Percentiles rank a stretch among this genome's conserved stretches.
Evolutionary conservation across 2,888 invertebrate species (phyloP).

Genomic region (Dichetophora obliterata): DNA sequence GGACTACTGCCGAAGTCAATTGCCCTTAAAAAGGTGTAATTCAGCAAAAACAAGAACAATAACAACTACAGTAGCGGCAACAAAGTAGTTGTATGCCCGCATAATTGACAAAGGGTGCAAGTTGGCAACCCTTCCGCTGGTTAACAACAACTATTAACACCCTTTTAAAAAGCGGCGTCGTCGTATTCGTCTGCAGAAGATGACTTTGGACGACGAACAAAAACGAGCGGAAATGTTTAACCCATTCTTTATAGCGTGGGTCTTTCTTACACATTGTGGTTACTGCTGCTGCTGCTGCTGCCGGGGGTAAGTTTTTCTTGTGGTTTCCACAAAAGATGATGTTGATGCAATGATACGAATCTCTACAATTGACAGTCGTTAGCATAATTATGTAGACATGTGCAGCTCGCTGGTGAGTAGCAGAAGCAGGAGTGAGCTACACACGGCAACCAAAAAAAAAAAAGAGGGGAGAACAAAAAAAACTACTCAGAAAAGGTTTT

Average conservation of each 20-base stretch:
- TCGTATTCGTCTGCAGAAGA: neutral
- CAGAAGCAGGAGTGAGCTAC: constrained; percentile 1
- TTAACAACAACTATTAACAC: constrained; percentile 54
- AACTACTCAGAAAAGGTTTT: neutral
- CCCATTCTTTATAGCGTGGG: neutral
- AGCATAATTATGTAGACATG: constrained; percentile 58
- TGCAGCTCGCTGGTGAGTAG: neutral
- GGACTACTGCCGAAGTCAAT: constrained; percentile 34
- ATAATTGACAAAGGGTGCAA: constrained; percentile 22
- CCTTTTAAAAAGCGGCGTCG: constrained; percentile 24
- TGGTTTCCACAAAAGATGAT: constrained; percentile 46
- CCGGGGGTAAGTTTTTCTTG: constrained; percentile 52
- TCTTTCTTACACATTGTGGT: neutral
- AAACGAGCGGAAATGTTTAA: constrained; percentile 9
- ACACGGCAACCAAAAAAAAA: too few relatives aligned
- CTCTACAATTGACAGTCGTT: constrained; percentile 60
- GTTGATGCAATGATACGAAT: constrained; percentile 24
- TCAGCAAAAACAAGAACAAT: constrained; percentile 45
- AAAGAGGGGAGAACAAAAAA: too few relatives aligned
- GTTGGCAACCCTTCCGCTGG: constrained; percentile 31
- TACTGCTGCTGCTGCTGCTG: neutral
- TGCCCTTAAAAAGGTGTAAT: constrained; percentile 27
- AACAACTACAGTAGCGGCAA: neutral
- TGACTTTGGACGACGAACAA: neutral
- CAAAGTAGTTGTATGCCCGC: neutral